Conservation (phyloP, 2,888 invertebrate species). For the Caenorhabditis sp. region DNA sequence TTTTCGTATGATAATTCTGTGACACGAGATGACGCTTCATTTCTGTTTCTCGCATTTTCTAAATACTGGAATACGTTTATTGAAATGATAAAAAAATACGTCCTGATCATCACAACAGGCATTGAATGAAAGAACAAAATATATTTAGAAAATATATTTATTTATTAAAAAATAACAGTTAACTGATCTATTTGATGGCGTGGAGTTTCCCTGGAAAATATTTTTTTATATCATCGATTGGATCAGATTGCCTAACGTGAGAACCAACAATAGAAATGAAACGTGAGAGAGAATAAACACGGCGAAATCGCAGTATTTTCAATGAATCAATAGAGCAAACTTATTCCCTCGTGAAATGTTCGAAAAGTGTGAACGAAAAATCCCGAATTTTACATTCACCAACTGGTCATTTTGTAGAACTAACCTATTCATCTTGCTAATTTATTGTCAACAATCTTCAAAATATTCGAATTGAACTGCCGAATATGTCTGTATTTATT, state of each 20-base stretch:
- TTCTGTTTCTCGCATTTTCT: not conserved
- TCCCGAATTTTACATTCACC: no score
- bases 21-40: not conserved
- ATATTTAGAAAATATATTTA: not conserved
- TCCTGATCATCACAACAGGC: not conserved
- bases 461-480: conserved; percentile 48
- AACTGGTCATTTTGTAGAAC: no score
- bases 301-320: no score
- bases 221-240: no score
- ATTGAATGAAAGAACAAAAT: not conserved
- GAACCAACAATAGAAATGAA: no score
- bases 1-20: conserved; percentile 13
- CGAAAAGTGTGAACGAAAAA: no score
- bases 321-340: no score
- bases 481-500: conserved; percentile 34
- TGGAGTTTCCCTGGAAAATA: no score
- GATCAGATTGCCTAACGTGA: no score
- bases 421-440: conserved; percentile 9
- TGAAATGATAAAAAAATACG: not conserved
- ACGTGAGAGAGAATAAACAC: no score
- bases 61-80: not conserved
- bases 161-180: not conserved
- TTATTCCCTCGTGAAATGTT: no score
- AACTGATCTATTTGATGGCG: no score
- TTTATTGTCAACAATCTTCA: conserved; percentile 26